phyloP scores from a whole-genome alignment of 2,888 invertebrate species.

The Lamellibrachia columna region DNA sequence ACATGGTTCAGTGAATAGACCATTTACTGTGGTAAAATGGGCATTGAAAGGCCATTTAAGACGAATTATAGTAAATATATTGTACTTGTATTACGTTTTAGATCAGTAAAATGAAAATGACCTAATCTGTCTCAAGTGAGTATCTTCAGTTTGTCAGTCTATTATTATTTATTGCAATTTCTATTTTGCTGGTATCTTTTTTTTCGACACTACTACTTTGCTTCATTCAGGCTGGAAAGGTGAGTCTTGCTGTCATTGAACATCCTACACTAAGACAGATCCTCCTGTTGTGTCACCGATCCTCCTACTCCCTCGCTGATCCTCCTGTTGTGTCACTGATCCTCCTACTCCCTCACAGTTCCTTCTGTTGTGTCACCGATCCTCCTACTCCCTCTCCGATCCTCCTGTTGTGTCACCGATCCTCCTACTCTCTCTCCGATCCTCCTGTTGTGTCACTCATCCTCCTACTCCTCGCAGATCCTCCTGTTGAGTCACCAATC shows the following conservation, averaged over 20 bases:
- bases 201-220: constrained; percentile 11
- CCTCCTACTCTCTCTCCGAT: background rate
- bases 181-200: background rate
- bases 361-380: background rate
- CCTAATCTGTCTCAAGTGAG: background rate
- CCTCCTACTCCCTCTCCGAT: background rate
- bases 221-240: background rate
- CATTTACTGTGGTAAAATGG: background rate
- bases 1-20: background rate
- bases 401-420: background rate
- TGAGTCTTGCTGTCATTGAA: background rate
- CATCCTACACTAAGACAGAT: background rate
- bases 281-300: background rate
- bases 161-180: constrained; percentile 10
- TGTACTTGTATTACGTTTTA: background rate
- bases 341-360: background rate
- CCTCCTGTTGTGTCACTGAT: background rate
- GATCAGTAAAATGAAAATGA: background rate
- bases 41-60: background rate
- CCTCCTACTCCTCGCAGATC: background rate
- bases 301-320: background rate
- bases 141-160: background rate
- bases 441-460: background rate
- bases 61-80: background rate
- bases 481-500: background rate